These are phyloP conservation scores for Gnatocerus cornutus DNA, from an alignment of 2,888 invertebrate genomes.

Conservation along the genomic window DNA sequence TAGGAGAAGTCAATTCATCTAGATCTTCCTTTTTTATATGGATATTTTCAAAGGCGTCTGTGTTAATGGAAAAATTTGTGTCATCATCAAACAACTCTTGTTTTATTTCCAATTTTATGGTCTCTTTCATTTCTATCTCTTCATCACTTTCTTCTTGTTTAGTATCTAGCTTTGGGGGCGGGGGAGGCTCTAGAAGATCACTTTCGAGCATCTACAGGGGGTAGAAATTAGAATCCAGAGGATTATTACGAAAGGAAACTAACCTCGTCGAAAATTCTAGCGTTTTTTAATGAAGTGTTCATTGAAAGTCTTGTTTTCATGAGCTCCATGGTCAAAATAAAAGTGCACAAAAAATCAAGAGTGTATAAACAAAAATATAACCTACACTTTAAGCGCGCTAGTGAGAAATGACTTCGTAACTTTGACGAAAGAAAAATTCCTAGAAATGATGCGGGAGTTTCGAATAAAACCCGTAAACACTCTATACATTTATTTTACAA, in stretches of 20 bases:
- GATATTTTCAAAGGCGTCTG: slow-evolving; percentile 56
- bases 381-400: background rate
- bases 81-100: slow-evolving; percentile 52
- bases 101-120: slow-evolving; percentile 38
- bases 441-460: too few species aligned
- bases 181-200: background rate
- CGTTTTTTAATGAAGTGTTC: slow-evolving; percentile 63
- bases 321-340: background rate
- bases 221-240: background rate
- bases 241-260: background rate
- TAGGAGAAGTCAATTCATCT: slow-evolving; percentile 48
- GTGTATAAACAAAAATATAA: background rate
- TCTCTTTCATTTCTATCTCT: background rate
- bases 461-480: too few species aligned
- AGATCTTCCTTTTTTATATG: slow-evolving; percentile 51
- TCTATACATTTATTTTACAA: slow-evolving; percentile 22
- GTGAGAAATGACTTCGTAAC: too few species aligned
- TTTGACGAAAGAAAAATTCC: too few species aligned
- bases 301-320: slow-evolving; percentile 56
- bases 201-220: background rate
- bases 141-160: background rate
- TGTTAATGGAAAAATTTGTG: slow-evolving; percentile 59
- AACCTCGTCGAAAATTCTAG: slow-evolving; percentile 65
- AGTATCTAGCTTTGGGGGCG: background rate
- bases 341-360: too few species aligned